Base-by-base conservation (phyloP, 2,888 invertebrate genomes). In the Cheilosia variabilis region DNA sequence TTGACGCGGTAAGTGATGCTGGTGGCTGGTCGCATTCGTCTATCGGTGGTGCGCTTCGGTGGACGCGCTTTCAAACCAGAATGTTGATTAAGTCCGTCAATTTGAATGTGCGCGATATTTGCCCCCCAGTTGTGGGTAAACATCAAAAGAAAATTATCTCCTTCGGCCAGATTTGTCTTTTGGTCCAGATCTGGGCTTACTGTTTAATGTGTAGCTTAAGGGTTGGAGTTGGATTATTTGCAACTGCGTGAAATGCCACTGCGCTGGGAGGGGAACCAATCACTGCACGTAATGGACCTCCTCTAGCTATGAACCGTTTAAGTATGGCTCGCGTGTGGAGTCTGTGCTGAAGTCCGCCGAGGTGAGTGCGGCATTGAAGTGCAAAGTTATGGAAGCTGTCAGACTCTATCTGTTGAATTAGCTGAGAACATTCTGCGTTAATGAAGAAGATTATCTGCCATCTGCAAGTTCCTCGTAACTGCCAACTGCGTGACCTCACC, bases 71-170 rank as follows among this genome's bases (percentile, higher is more conserved):
- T 72, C 55, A 37, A 75, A 58, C 60, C 60, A 43, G 17, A 68
- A 13, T 63, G 69, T 69, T 81, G 76, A 81, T 81, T 75, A 72
- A 79, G 72, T 71, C 71, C 60, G 78, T 65, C 71, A 75, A 81
- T 81, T 81, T 75, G 81, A 65, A 58, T 57, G 50, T 47, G 45
- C 63, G 57, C 24, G 50, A 71, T 79, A 62, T 73, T 80, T 80
- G 45, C 19, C 55, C 10, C 53, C 45, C 37, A 24, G 17, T 53
- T 60, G 63, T 19, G 66, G 45, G 68, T 58, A 72, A 65, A 75
- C 63, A 73, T 69, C 57, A 75, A 79, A 84, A 41, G 62, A 43
- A 66, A 66, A 65, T 65, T 72, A 79, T 79, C 71, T 63, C 62
- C 45, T 41, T 4, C 47, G 34, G 52, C 15, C 19, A 31, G 52